Percentiles rank a stretch among this genome's conserved stretches.
Evolutionary conservation across 2,797 vertebrate genomes (phyloP).

Genomic region (Rhinophrynus dorsalis): DNA sequence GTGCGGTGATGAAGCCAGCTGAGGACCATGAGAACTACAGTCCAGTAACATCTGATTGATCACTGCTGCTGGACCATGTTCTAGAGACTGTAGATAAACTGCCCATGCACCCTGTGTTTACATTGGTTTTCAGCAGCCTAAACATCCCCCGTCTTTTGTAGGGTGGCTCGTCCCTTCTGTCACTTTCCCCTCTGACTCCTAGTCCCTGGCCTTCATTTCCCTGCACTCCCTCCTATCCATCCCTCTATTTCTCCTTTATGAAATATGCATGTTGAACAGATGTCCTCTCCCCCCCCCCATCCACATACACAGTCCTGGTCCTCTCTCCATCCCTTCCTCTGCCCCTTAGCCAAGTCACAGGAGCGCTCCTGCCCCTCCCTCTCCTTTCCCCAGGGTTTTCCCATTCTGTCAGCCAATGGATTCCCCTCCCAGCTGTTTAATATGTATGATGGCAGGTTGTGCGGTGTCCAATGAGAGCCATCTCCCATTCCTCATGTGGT

Average conservation of each 20-base stretch:
- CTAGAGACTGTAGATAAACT: no score
- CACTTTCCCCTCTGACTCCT: slow-evolving; percentile 50
- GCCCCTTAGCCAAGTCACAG: slow-evolving; percentile 47
- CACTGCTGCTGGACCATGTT: no score
- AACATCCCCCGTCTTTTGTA: background rate
- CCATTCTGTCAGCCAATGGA: slow-evolving; percentile 51
- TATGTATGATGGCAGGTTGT: slow-evolving; percentile 65
- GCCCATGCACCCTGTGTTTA: no score
- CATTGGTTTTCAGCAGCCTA: no score
- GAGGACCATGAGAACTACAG: no score
- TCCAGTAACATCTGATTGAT: no score
- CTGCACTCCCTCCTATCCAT: slow-evolving; percentile 44
- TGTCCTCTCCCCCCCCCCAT: slow-evolving; percentile 44
- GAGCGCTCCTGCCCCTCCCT: slow-evolving; percentile 18
- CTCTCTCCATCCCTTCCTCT: slow-evolving; percentile 30
- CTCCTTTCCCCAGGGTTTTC: slow-evolving; percentile 32
- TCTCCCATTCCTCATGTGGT: slow-evolving; percentile 29
- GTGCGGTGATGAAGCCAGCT: no score
- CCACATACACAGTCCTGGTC: slow-evolving; percentile 16
- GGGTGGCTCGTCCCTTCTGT: slow-evolving; percentile 27
- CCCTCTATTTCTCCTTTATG: slow-evolving; percentile 68
- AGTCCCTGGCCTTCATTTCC: slow-evolving; percentile 52
- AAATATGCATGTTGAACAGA: slow-evolving; percentile 76
- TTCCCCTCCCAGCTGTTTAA: slow-evolving; percentile 64
- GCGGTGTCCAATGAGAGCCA: slow-evolving; percentile 63